phyloP scores from a whole-genome alignment of 2,888 invertebrate genomes.

The Synanthedon formicaeformis region DNA sequence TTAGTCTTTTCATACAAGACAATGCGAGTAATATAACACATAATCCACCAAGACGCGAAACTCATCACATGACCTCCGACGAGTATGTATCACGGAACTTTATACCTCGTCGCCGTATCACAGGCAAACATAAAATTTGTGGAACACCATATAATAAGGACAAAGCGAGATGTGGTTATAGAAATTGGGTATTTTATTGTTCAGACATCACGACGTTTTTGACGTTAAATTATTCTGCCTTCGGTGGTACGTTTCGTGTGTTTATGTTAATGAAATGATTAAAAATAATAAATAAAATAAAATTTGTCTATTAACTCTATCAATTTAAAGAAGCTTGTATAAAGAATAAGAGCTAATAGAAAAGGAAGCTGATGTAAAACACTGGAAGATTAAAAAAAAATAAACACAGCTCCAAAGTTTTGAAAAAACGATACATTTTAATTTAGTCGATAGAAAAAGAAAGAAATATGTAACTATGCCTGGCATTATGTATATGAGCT shows the following conservation, averaged over 20 bases:
- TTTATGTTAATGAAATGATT: too few relatives aligned
- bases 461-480: too few relatives aligned
- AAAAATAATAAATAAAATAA: too few relatives aligned
- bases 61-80: background rate
- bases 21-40: background rate
- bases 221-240: background rate
- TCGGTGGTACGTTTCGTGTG: background rate
- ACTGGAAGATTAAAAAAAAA: too few relatives aligned
- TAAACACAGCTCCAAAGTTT: too few relatives aligned
- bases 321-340: too few relatives aligned
- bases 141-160: slow-evolving; percentile 10
- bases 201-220: background rate
- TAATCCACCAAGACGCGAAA: background rate
- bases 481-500: too few relatives aligned
- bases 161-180: slow-evolving; percentile 12
- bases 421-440: too few relatives aligned
- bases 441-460: too few relatives aligned
- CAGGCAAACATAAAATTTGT: slow-evolving; percentile 7
- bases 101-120: background rate
- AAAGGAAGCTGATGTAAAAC: too few relatives aligned
- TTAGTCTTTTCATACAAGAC: background rate
- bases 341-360: too few relatives aligned
- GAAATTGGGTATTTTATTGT: slow-evolving; percentile 16
- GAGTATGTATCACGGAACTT: background rate
- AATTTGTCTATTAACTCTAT: too few relatives aligned